phyloP scores from a whole-genome alignment of 2,113 vertebrate genomes.

The Catagonus wagneri region DNA sequence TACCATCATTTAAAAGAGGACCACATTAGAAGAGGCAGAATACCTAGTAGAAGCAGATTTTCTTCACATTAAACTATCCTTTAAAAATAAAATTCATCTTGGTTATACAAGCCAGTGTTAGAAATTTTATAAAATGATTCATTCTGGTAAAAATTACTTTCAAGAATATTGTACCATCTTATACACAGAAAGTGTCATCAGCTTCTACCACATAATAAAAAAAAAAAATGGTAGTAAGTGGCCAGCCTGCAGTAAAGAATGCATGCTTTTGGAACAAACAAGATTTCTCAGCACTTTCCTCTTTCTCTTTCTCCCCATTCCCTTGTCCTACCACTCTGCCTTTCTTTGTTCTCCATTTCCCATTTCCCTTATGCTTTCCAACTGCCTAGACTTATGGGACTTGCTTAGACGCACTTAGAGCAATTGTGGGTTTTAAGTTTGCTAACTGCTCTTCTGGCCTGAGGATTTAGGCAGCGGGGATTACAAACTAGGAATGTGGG shows the following conservation, averaged over 20 bases:
- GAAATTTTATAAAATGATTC: conserved; percentile 41
- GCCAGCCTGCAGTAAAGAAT: neutral
- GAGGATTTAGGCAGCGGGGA: neutral
- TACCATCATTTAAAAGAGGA: neutral
- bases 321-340: neutral
- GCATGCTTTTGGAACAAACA: neutral
- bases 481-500: neutral
- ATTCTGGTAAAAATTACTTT: neutral
- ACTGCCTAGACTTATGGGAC: neutral
- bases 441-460: neutral
- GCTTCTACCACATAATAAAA: neutral
- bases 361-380: neutral
- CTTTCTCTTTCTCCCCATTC: neutral
- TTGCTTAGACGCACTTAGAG: neutral
- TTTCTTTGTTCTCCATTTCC: neutral
- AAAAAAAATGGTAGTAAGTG: neutral
- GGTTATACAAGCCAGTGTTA: neutral
- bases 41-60: neutral
- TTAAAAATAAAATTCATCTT: neutral
- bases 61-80: conserved; percentile 34
- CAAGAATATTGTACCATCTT: neutral
- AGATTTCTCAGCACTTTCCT: neutral
- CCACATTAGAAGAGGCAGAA: neutral
- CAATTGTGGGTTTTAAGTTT: neutral
- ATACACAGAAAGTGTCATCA: neutral